Base-by-base conservation (phyloP, 2,888 invertebrate genomes). In the Lamproptera curius region DNA sequence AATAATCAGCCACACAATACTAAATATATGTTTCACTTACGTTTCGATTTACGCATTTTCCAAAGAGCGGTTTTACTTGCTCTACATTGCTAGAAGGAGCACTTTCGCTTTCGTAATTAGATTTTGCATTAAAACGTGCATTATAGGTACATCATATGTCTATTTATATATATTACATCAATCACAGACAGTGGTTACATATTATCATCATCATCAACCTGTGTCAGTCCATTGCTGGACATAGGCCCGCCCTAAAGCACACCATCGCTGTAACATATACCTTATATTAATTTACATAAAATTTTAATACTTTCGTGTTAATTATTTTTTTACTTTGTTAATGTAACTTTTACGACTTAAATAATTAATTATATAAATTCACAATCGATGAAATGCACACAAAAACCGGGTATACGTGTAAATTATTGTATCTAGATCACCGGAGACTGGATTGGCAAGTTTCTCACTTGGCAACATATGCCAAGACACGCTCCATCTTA, bases 381-480 rank as follows among this genome's bases (percentile, higher is more conserved):
- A 11, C n/a, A 13, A 31, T 31, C 6, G n/a, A 11, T 31, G 31
- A 2, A 31, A 31, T 31, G 11, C n/a, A n/a, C 11, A 2, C n/a
- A 16, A 41, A 17, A 13, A n/a, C 16, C 11, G 9, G 13, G 17
- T 11, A 41, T 38, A 14, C 8, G 31, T 43, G 23, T 39, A 15
- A 34, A 44, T 28, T 28, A n/a, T 43, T 36, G 26, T 26, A 43
- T 45, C 33, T 34, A 33, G 34, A 39, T 34, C 34, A 26, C 8
- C 20, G 39, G 23, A 46, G 13, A 46, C 39, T 39, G 20, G 34
- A 39, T 5, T n/a, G 13, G 34, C 45, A 20, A 34, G 45, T 45
- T 33, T 34, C 15, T 17, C 33, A 17, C 16, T 37, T 14, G 17
- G 11, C 8, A 15, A 23, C 36, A n/a, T 10, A 35, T 5, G 33